phyloP scores from a whole-genome alignment of 2,888 invertebrate genomes.

The Polydrusus pterygomalis region DNA sequence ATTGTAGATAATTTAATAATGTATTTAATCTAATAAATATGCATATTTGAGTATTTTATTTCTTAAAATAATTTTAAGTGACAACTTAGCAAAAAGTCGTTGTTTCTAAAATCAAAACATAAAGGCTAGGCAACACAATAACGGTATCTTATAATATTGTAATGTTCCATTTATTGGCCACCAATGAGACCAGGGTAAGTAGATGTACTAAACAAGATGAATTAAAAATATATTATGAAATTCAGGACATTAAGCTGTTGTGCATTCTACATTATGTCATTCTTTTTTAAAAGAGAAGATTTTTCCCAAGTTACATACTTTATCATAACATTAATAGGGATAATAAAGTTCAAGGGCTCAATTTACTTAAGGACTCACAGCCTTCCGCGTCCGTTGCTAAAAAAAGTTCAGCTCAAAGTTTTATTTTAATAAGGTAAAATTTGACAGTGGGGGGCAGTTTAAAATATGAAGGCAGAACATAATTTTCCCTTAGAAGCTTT shows the following conservation, averaged over 20 bases:
- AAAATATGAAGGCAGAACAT: constrained; percentile 41
- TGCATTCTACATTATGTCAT: background rate
- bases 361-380: constrained; percentile 19
- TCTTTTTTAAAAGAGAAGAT: background rate
- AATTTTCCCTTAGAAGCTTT: constrained; percentile 24
- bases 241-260: background rate
- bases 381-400: constrained; percentile 2
- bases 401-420: constrained; percentile 33
- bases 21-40: no score
- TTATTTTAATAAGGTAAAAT: constrained; percentile 46
- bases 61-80: no score
- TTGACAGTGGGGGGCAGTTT: constrained; percentile 43
- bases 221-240: no score
- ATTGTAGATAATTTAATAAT: no score
- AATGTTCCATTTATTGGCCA: no score
- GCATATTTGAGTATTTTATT: no score
- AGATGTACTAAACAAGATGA: no score
- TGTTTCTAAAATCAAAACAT: no score
- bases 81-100: no score
- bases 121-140: no score
- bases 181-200: no score
- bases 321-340: constrained; percentile 14
- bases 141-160: no score
- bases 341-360: constrained; percentile 23
- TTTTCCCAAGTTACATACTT: background rate